phyloP scores from a whole-genome alignment of 2,888 invertebrate genomes.

The Leucania comma region DNA sequence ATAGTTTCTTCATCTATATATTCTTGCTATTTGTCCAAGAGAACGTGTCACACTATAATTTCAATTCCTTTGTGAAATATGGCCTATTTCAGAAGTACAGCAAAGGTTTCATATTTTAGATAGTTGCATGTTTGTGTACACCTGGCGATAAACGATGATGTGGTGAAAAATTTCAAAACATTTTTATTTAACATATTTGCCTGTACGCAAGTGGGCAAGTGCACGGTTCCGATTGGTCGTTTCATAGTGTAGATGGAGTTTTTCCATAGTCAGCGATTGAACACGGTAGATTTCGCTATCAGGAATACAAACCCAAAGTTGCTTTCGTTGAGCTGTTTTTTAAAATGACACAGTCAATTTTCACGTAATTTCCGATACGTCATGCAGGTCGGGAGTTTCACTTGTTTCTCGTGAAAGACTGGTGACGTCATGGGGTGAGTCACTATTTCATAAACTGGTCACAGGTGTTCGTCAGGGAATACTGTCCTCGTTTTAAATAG shows the following conservation, averaged over 20 bases:
- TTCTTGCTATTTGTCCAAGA: background rate
- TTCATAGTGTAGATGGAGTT: too few relatives aligned
- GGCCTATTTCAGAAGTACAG: too few relatives aligned
- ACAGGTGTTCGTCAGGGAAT: slow-evolving; percentile 4
- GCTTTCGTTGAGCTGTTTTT: background rate
- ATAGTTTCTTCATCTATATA: background rate
- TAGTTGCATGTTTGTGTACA: background rate
- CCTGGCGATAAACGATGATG: background rate
- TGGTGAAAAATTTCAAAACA: background rate
- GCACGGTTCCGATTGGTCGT: too few relatives aligned
- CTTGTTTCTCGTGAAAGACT: slow-evolving; percentile 9
- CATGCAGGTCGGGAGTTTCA: slow-evolving; percentile 11
- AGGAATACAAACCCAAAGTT: background rate
- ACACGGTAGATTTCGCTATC: background rate
- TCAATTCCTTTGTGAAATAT: background rate
- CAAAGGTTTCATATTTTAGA: background rate
- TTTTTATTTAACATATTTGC: too few relatives aligned
- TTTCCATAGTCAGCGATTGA: too few relatives aligned
- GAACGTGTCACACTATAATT: background rate
- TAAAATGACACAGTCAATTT: background rate
- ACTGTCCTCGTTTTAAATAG: slow-evolving; percentile 7
- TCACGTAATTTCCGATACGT: slow-evolving; percentile 16
- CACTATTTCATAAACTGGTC: slow-evolving; percentile 24
- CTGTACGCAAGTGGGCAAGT: too few relatives aligned
- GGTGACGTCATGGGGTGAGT: slow-evolving; percentile 33